Percentiles rank a stretch among this genome's conserved stretches.
These are phyloP conservation scores for Chelidonichthys spinosus DNA, from an alignment of 2,797 vertebrate genomes.

Conservation along the genomic window DNA sequence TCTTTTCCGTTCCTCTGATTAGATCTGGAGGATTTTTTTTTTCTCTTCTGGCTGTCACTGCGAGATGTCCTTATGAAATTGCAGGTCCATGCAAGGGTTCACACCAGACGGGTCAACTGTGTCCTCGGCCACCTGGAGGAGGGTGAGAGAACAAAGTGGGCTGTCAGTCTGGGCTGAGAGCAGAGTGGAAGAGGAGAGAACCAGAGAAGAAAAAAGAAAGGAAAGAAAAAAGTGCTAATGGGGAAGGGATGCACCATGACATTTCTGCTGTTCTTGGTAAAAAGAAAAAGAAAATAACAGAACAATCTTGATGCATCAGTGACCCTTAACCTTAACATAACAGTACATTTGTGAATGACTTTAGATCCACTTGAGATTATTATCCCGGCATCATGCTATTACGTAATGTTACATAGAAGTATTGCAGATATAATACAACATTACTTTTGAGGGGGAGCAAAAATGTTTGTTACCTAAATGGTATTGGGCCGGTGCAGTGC, in stretches of 20 bases:
- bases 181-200: slow-evolving; percentile 22
- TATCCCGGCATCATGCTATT: neutral
- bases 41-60: slow-evolving; percentile 30
- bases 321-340: neutral
- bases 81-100: slow-evolving; percentile 31
- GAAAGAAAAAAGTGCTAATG: slow-evolving; percentile 9
- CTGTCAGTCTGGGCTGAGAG: slow-evolving; percentile 66
- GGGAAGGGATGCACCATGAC: neutral
- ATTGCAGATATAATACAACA: neutral
- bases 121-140: slow-evolving; percentile 54
- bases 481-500: neutral
- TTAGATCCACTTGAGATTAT: neutral
- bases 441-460: neutral
- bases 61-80: slow-evolving; percentile 52
- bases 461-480: neutral
- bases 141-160: slow-evolving; percentile 55
- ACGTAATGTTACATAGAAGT: neutral
- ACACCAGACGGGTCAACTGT: slow-evolving; percentile 55
- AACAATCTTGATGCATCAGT: neutral
- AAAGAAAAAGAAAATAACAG: neutral
- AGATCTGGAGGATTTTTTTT: slow-evolving; percentile 36
- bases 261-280: slow-evolving; percentile 38
- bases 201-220: slow-evolving; percentile 14
- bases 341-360: neutral
- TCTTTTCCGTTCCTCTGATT: slow-evolving; percentile 37